A percentile compares a stretch with the other conserved stretches of the same genome.
phyloP scores from a whole-genome alignment of 2,113 vertebrate species.

The Gasterosteus aculeatus region DNA sequence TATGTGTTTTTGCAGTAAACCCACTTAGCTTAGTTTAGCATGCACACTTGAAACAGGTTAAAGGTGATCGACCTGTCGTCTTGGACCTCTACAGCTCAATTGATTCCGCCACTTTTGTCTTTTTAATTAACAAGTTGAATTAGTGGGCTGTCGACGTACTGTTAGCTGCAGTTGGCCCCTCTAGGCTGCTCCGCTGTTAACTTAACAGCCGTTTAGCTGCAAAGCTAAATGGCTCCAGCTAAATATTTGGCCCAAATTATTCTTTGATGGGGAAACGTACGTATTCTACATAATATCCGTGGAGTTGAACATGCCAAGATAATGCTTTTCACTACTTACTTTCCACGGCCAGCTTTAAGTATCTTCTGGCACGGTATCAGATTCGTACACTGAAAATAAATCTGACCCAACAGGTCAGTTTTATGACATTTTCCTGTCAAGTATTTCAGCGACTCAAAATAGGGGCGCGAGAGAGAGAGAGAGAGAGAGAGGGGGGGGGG shows the following conservation, averaged over 20 bases:
- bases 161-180: background rate
- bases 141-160: background rate
- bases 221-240: too few species aligned
- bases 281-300: constrained; percentile 6
- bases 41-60: background rate
- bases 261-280: constrained; percentile 37
- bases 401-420: constrained; percentile 44
- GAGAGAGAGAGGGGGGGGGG: constrained; percentile 3
- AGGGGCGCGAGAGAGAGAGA: constrained; percentile 18
- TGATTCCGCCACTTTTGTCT: background rate
- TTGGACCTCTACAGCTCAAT: background rate
- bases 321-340: constrained; percentile 22
- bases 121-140: background rate
- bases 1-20: background rate
- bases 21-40: constrained; percentile 39
- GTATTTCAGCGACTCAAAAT: constrained; percentile 58
- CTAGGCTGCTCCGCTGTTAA: background rate
- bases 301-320: constrained; percentile 38
- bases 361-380: constrained; percentile 50
- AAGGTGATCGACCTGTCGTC: background rate
- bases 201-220: background rate
- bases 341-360: constrained; percentile 21
- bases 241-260: background rate
- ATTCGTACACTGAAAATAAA: constrained; percentile 44
- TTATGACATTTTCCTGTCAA: constrained; percentile 55